Evolutionary conservation across 2,797 vertebrate genomes (phyloP), one percentile per base, ranked within the genome.

Genomic region (Halcyon leucocephala): DNA sequence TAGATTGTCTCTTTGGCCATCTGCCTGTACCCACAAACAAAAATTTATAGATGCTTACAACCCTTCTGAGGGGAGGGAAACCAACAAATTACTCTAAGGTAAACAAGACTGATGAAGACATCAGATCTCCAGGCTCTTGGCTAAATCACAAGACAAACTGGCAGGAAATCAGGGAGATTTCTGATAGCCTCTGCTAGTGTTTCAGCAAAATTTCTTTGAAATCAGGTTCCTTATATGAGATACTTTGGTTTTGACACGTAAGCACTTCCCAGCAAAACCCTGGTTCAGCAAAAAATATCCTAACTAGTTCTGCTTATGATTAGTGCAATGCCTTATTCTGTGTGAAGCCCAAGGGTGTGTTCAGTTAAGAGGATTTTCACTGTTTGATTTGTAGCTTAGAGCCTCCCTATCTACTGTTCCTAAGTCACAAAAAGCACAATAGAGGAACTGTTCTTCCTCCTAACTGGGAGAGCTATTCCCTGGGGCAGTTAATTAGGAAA

Each of bases 351-450:
- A 93, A 91, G 94, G 93, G 92, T 82, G 64, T 81, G 67, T 74
- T 87, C 81, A 58, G 93, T 87, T 90, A 95, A 95, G 92, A 95
- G 93, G 92, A 95, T 95, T 93, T 96, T 89, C 71, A 66, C 57
- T 82, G 77, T 93, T 96, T 94, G 71, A 94, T 93, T 95, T 94
- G 74, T 85, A 87, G 86, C 93, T 95, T 71, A 89, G 86, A 95
- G 91, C 71, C 78, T 95, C 73, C 57, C 83, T 52, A 3, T 84
- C 71, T 71, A 41, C 81, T 87, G 64, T 85, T 95, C 44, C 76
- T 54, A 69, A 94, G 60, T 60, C 86, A 93, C 90, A 95, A 92
- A 95, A 94, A 67, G 81, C 78, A 89, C 78, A 83, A 46, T 29
- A 89, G 67, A 87, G 78, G 78, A 95, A 9, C 81, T 44, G n/a